Evolutionary conservation across 2,113 vertebrate genomes (phyloP).

Genomic region (Nansenia antarctica): DNA sequence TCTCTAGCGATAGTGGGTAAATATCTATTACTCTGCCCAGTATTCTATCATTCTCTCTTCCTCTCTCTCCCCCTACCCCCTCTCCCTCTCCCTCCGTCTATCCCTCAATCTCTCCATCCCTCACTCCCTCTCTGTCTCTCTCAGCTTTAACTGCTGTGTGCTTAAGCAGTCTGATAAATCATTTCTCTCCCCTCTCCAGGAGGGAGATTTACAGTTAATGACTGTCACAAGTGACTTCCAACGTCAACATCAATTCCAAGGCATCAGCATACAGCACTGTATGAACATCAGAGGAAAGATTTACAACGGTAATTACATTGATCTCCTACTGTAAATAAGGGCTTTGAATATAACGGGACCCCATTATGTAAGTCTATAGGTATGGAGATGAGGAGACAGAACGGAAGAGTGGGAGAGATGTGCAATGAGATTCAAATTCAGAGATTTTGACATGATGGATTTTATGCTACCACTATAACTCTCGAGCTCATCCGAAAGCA

Average conservation of each 20-base stretch:
- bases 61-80: neutral
- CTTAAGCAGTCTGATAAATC: too few relatives aligned
- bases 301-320: constrained; percentile 65
- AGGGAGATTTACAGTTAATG: constrained; percentile 62
- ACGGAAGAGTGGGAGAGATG: constrained; percentile 60
- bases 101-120: too few relatives aligned
- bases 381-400: constrained; percentile 59
- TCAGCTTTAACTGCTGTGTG: too few relatives aligned
- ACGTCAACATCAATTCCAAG: constrained; percentile 34
- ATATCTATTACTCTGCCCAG: neutral
- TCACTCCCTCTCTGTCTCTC: too few relatives aligned
- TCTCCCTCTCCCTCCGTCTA: neutral
- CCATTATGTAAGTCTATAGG: too few relatives aligned
- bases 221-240: constrained; percentile 56
- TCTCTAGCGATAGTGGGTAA: too few relatives aligned
- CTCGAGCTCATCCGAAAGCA: too few relatives aligned
- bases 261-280: constrained; percentile 58
- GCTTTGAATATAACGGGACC: constrained; percentile 33
- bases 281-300: constrained; percentile 55
- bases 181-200: neutral
- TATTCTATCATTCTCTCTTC: neutral
- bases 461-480: too few relatives aligned
- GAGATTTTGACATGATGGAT: constrained; percentile 13
- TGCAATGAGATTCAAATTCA: constrained; percentile 29
- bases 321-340: constrained; percentile 62